Percentiles rank a stretch among this genome's conserved stretches.
phyloP scores from a whole-genome alignment of 2,113 vertebrate species.

The Anolis sagrei region DNA sequence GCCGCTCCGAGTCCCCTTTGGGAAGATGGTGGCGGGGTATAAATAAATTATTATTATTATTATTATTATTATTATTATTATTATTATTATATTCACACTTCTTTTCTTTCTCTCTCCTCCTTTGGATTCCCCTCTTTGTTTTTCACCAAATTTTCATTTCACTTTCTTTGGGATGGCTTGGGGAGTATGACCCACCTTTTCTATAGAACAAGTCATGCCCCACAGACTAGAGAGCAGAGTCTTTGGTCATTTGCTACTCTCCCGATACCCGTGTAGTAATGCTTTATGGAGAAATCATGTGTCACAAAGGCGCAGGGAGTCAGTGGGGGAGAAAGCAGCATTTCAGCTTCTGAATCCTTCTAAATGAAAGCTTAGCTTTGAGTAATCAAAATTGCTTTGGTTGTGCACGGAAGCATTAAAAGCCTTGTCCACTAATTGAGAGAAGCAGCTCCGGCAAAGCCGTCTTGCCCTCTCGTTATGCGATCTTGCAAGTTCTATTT shows the following conservation, averaged over 20 bases:
- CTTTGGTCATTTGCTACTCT: not conserved
- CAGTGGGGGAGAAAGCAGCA: not conserved
- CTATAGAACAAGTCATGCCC: not conserved
- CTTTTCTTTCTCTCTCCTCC: not conserved
- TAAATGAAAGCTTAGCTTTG: constrained; percentile 88
- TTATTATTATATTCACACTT: no score
- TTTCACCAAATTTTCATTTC: not conserved
- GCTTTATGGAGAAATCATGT: constrained; percentile 82
- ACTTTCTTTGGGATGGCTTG: not conserved
- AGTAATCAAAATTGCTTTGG: constrained; percentile 92
- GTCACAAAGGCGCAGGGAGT: constrained; percentile 25
- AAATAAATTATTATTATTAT: no score
- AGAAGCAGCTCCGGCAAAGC: constrained; percentile 81
- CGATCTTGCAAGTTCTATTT: constrained; percentile 84
- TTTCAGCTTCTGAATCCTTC: constrained; percentile 75
- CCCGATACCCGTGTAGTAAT: constrained; percentile 35
- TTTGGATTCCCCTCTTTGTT: not conserved
- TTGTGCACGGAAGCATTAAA: constrained; percentile 91
- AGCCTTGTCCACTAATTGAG: constrained; percentile 96
- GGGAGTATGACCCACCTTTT: not conserved
- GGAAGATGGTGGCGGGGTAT: no score
- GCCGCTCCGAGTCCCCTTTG: no score
- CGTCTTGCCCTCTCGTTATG: constrained; percentile 90
- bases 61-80: no score
- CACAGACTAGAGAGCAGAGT: not conserved